These are phyloP conservation scores for Atlantisia rogersi DNA, from an alignment of 2,113 vertebrate species.

Conservation along the genomic window DNA sequence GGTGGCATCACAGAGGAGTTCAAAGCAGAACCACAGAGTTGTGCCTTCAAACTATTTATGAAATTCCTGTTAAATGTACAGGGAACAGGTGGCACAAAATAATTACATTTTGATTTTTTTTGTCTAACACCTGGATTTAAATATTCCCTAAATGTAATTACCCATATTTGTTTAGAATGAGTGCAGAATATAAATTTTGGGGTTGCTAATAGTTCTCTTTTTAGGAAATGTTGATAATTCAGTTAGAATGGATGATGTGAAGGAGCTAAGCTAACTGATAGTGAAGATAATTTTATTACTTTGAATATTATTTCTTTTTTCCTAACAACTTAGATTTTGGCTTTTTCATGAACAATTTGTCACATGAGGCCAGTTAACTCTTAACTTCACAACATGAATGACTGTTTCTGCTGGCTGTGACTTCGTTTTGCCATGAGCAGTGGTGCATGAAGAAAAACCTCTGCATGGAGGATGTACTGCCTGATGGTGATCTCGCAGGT, in stretches of 20 bases:
- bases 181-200: constrained; percentile 51
- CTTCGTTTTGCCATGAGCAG: not conserved
- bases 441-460: not conserved
- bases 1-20: constrained; percentile 67
- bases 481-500: not conserved
- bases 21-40: constrained; percentile 66
- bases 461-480: not conserved
- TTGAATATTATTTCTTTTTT: not conserved
- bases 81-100: constrained; percentile 78
- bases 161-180: constrained; percentile 65
- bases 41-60: constrained; percentile 68
- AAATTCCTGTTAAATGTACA: constrained; percentile 64
- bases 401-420: not conserved
- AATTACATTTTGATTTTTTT: constrained; percentile 66
- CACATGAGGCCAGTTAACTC: not conserved
- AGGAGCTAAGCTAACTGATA: not conserved
- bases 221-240: not conserved
- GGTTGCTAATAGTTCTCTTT: constrained; percentile 12
- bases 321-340: not conserved
- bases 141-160: constrained; percentile 64
- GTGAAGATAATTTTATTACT: not conserved
- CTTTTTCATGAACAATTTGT: not conserved
- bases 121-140: constrained; percentile 67
- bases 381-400: not conserved
- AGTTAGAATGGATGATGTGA: not conserved